Percentiles rank a stretch among this genome's conserved stretches.
Conservation (phyloP, 2,888 invertebrate genomes). For the Xanthorhoe designata region DNA sequence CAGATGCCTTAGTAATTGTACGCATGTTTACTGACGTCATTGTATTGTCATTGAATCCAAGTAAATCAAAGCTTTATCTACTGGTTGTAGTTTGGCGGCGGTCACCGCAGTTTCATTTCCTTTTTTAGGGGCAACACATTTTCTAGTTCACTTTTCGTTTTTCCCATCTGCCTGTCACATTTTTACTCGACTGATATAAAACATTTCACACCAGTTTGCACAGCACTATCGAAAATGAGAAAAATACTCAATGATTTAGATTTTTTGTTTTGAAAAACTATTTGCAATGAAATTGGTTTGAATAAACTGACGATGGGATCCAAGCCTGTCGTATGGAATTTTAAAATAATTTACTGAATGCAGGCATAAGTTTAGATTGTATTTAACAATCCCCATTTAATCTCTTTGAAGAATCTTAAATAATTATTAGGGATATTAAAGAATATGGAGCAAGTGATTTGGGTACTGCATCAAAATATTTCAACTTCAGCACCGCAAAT, state of each 20-base stretch:
- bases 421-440: no score
- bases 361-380: no score
- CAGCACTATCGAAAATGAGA: constrained; percentile 22
- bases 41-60: not conserved
- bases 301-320: not conserved
- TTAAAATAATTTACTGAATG: not conserved
- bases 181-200: constrained; percentile 7
- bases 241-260: constrained; percentile 16
- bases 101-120: constrained; percentile 18
- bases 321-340: not conserved
- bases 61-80: constrained; percentile 3
- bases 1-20: no score
- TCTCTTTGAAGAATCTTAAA: no score
- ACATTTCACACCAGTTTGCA: constrained; percentile 8
- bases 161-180: constrained; percentile 22
- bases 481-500: not conserved
- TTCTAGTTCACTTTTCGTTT: constrained; percentile 18
- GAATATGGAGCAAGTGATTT: no score
- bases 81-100: constrained; percentile 24
- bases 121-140: constrained; percentile 15
- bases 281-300: not conserved
- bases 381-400: no score
- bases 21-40: not conserved
- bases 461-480: not conserved
- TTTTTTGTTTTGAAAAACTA: constrained; percentile 7